A percentile compares a stretch with the other conserved stretches of the same genome.
Conservation (phyloP, 2,113 vertebrate genomes). For the Paradoxurus hermaphroditus region DNA sequence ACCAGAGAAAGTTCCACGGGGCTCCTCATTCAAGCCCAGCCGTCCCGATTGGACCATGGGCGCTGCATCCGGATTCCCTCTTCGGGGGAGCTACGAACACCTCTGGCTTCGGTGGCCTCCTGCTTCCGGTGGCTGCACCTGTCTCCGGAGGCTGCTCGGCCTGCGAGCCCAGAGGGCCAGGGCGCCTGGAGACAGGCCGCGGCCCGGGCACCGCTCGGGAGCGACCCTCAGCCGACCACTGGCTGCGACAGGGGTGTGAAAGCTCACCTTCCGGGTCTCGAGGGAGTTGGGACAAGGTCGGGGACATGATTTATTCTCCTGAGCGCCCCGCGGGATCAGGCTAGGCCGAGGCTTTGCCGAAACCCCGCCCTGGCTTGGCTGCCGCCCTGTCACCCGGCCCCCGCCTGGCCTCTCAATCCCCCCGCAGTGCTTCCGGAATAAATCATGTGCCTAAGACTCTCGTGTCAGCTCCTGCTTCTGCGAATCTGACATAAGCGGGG, state of each 20-base stretch:
- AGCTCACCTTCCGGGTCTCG: background rate
- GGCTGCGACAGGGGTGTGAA: accelerated
- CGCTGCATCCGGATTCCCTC: accelerated
- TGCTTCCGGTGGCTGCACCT: background rate
- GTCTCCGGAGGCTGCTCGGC: background rate
- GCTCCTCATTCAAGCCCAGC: background rate
- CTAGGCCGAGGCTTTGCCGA: background rate
- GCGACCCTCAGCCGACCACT: background rate
- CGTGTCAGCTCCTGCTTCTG: background rate
- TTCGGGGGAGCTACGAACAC: background rate
- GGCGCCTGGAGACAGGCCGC: background rate
- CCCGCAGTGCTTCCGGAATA: background rate
- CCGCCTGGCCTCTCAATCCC: accelerated
- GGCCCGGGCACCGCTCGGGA: accelerated
- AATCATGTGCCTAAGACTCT: background rate
- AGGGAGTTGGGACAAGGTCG: accelerated
- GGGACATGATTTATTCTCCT: background rate
- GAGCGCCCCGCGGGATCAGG: background rate
- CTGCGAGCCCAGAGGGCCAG: background rate
- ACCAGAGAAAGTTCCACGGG: background rate
- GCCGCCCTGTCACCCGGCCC: accelerated
- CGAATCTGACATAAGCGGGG: accelerated
- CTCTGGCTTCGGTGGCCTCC: background rate
- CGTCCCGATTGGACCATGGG: accelerated
- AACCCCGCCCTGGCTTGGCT: background rate